Conservation (phyloP, 1,140 invertebrate species). For the Akabosia matsudoensis region DNA sequence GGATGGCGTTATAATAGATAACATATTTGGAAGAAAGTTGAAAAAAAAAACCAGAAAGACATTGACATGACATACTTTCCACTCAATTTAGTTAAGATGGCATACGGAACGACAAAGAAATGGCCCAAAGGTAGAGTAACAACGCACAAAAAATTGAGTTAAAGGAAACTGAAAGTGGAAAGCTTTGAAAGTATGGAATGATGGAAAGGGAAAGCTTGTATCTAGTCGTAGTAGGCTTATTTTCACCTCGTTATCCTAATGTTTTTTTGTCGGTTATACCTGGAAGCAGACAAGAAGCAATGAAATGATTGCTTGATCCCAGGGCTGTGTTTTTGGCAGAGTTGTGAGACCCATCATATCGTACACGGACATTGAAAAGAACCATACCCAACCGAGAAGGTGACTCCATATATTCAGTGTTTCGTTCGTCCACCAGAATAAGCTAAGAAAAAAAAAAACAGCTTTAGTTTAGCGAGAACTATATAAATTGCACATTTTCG, state of each 20-base stretch:
- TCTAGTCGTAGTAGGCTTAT: not conserved
- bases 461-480: not conserved
- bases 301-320: slow-evolving; percentile 79
- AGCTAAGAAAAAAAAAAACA: slow-evolving; percentile 55
- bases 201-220: not conserved
- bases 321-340: slow-evolving; percentile 65
- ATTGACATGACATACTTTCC: too few relatives aligned
- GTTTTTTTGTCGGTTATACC: slow-evolving; percentile 56
- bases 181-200: not conserved
- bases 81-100: too few relatives aligned
- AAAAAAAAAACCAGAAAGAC: too few relatives aligned
- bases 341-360: slow-evolving; percentile 73
- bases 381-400: slow-evolving; percentile 84
- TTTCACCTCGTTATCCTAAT: too few relatives aligned
- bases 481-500: not conserved
- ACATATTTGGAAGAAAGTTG: too few relatives aligned
- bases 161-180: too few relatives aligned
- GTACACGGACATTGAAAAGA: slow-evolving; percentile 76
- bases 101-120: too few relatives aligned
- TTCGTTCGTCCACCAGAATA: slow-evolving; percentile 96
- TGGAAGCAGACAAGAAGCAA: slow-evolving; percentile 80
- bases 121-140: too few relatives aligned
- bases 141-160: too few relatives aligned
- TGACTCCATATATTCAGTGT: slow-evolving; percentile 97
- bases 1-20: too few relatives aligned